Evolutionary conservation across 2,113 vertebrate genomes (phyloP).

Genomic region (Hylia prasina): DNA sequence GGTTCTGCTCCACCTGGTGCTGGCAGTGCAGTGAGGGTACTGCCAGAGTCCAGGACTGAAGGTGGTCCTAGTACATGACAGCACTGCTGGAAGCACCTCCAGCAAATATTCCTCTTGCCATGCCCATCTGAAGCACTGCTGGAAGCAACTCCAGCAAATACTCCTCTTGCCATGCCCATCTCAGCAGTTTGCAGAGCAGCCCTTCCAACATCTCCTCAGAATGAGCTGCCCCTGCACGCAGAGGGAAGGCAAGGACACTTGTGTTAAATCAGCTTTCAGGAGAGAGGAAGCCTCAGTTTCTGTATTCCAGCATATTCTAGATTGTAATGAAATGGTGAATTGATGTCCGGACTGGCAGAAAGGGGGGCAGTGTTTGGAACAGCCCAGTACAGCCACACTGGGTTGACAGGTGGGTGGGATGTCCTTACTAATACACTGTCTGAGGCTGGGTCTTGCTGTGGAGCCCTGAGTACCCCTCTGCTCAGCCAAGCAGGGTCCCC

Average conservation of each 20-base stretch:
- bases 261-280: background rate
- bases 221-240: accelerated
- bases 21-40: background rate
- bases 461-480: background rate
- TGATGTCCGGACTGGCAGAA: background rate
- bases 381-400: accelerated
- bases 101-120: accelerated
- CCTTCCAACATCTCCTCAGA: background rate
- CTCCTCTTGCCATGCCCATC: background rate
- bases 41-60: too few species aligned
- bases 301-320: background rate
- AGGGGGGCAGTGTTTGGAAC: background rate
- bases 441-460: accelerated
- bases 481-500: accelerated
- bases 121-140: background rate
- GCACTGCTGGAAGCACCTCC: background rate
- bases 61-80: background rate
- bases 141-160: accelerated
- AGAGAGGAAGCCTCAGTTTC: background rate
- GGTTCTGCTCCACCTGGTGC: accelerated
- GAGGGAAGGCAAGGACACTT: background rate
- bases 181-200: background rate
- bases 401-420: accelerated
- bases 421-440: background rate
- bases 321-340: background rate